These are phyloP conservation scores for Theretra japonica DNA, from an alignment of 2,888 invertebrate species.

Conservation along the genomic window DNA sequence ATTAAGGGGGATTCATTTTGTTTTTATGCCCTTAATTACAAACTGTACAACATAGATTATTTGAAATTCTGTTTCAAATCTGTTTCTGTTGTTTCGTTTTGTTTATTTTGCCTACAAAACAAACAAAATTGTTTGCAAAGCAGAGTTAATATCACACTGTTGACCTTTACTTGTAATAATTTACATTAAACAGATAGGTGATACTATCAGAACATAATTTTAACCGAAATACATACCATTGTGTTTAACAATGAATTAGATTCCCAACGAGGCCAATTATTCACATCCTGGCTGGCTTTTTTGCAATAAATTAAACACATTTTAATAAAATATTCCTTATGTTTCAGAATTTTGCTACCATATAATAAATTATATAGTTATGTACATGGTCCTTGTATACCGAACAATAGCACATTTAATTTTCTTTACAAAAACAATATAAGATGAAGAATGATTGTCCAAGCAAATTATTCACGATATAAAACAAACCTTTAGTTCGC, in stretches of 20 bases:
- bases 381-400: too few species aligned
- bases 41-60: too few species aligned
- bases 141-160: neutral
- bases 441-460: too few species aligned
- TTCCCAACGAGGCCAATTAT: conserved; percentile 8
- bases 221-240: neutral
- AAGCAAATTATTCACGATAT: too few species aligned
- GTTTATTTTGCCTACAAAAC: neutral
- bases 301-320: neutral
- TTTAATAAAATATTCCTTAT: neutral
- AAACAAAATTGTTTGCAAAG: neutral
- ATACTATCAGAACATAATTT: conserved; percentile 1
- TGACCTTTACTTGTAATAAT: neutral
- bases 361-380: too few species aligned
- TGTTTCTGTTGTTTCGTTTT: neutral
- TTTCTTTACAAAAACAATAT: too few species aligned
- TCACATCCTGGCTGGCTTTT: neutral
- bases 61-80: too few species aligned
- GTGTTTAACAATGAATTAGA: conserved; percentile 5
- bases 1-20: too few species aligned
- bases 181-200: neutral
- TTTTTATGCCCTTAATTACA: too few species aligned
- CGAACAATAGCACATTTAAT: too few species aligned
- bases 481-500: too few species aligned
- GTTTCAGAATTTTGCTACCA: too few species aligned